Evolutionary conservation across 2,797 vertebrate species (phyloP), one percentile per base, ranked within the genome.

Genomic region (Salarias fasciatus): DNA sequence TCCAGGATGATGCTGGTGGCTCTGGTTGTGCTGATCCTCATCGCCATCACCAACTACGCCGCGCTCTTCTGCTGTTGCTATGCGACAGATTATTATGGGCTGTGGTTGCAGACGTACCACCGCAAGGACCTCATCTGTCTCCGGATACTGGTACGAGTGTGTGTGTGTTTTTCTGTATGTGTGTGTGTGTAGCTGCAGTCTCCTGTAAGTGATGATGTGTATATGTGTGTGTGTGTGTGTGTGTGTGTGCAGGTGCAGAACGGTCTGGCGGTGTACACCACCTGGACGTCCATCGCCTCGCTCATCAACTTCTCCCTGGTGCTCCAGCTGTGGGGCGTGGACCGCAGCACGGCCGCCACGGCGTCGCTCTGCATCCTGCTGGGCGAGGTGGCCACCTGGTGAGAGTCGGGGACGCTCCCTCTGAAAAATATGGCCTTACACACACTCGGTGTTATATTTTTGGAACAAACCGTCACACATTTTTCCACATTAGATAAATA

Each of bases 271-370:
- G 54, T 94, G 11, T 96, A 95, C 11, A 55, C 91, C 12, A 93
- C 94, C 0, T 96, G 95, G 95, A 94, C 87, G 0, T 89, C 86
- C 52, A 90, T 96, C 0, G 95, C 95, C 31, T 90, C 92, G 0
- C 90, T 97, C 40, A 88, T 97, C 38, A 96, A 95, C 78, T 91
- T 97, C 0, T 43, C 92, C 0, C 0, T 95, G 2, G 94, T 94
- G 36, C 72, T 97, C 33, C 86, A 94, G 38, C 69, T 91, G 53
- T 91, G 82, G 71, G 91, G 85, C 0, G 75, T 92, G 62, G 84
- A 83, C 15, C 71, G 14, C 52, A 85, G 58, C 69, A 87, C 87
- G 0, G 90, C 92, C 2, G 93, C 87, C 1, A 91, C 91, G 0
- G 84, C 77, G 3, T 87, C 86, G 11, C 90, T 94, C 11, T 89